Base-by-base conservation (phyloP, 2,797 vertebrate species). In the Triplophysa yarkandensis region DNA sequence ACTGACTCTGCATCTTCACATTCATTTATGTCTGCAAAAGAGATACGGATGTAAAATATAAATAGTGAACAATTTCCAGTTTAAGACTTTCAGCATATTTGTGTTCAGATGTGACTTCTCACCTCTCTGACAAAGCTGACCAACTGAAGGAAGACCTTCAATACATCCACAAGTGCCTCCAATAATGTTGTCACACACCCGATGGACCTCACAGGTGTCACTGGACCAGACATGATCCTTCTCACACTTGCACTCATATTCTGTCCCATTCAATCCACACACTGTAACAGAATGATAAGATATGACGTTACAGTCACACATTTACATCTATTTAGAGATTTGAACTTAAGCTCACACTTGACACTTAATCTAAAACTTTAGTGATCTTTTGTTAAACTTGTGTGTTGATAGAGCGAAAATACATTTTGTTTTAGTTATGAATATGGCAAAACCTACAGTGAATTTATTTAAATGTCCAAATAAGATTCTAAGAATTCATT, bases 121-220 rank as follows among this genome's bases (percentile, higher is more conserved):
- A 73, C 76, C 76, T 34, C 27, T 72, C 44, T 54, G 76, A 25
- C 76, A 78, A 6, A 68, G 44, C 43, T 84, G 72, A 60, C 88
- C 85, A 0, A 77, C 25, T 10, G 82, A 55, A 83, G 91, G 90
- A 46, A 87, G 21, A 73, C 77, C 50, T 44, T 72, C 87, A 36
- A 81, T 70, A 72, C 91, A 93, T 32, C 68, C 30, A 50, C 94
- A 94, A 0, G 44, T 65, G 14, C 64, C 36, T 30, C 17, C 34
- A 0, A 50, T 3, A 44, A 65, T 23, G 27, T 52, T 80, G 28
- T 80, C 67, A 78, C 88, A 89, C 54, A 30, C 41, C 21, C 77
- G 66, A 58, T 85, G 82, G 23, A 39, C 70, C 14, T 14, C 46
- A 60, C 77, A 79, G 54, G 62, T 66, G 52, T 75, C 67, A 79